Evolutionary conservation across 2,888 invertebrate species (phyloP), one percentile per base, ranked within the genome.

Genomic region (Gibbula magus): DNA sequence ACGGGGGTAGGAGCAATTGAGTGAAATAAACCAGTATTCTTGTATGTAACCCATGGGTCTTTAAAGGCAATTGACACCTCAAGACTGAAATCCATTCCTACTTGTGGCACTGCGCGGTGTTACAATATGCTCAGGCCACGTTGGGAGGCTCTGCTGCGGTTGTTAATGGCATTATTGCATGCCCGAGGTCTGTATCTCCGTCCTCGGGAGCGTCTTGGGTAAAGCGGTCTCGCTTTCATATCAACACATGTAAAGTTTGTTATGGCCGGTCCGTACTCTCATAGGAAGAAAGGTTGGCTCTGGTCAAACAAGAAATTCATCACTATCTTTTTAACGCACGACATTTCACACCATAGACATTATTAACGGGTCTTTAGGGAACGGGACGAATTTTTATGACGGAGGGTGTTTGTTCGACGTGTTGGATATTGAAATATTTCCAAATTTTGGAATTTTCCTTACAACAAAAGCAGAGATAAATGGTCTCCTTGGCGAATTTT

Each of bases 181-280:
- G 61, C 29, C 29, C 25, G 29, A 18, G 8, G 29, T 16, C 61
- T 25, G 61, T 61, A 61, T 16, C 13, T 25, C 61, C 13, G 61
- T 29, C 61, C 16, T 61, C n/a, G 20, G 5, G 10, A 20, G 61
- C 29, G 61, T 29, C 61, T 29, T 29, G 61, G 29, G 29, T 25
- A 29, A 25, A 61, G n/a, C 61, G 7, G 61, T 61, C 29, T 61
- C 61, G 13, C 29, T 29, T 25, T 61, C 25, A 61, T 29, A 29
- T 61, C 61, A 61, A 61, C 61, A 61, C 61, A 61, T 61, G 61
- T 61, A 61, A 61, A 8, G 61, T 61, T 61, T 61, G 61, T 29
- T 61, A 61, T 29, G 29, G 29, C 25, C 29, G 16, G n/a, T 16
- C 22, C 22, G 61, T 61, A 61, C 29, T 61, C 61, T 29, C 61